Evolutionary conservation across 2,113 vertebrate genomes (phyloP), one percentile per base, ranked within the genome.

Genomic region (Pitta sordida): DNA sequence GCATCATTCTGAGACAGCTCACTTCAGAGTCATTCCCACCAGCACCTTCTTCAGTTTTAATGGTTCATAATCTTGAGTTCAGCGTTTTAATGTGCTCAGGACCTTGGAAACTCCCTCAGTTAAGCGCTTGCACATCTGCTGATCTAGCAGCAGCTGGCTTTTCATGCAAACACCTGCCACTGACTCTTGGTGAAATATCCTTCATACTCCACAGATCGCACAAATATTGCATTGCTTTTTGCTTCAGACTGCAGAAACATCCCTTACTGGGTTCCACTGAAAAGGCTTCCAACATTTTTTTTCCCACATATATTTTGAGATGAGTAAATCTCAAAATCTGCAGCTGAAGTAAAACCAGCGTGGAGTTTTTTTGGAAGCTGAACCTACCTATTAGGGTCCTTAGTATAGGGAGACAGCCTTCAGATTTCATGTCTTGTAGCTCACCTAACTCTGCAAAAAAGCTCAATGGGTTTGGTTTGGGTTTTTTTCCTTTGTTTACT

Each of bases 51-150:
- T 90, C 59, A 78, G n/a, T 64, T 88, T 81, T 59, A 81, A 74
- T 49, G 20, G 52, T 59, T 88, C n/a, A 7, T 2, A 24, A 83
- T 88, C 85, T 74, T 63, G 34, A 49, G 41, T 29, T 78, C 36
- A 87, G 43, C 7, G 3, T 80, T 48, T 63, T 36, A 55, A 59
- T 43, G 32, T 43, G 27, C 71, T 69, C 51, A 70, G 32, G 56
- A 86, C 55, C 76, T 91, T 49, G 36, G 78, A 83, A 88, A 69
- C 19, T 80, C 82, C 78, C 43, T 67, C 30, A 23, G 30, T 83
- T 53, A 70, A 92, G 67, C 78, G 73, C 56, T 68, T 62, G 39
- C 27, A 85, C 78, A 94, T 86, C 90, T 94, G 63, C 75, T 87
- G 39, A 55, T 55, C 60, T 49, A 83, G 58, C 4, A 7, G 55